A percentile compares a stretch with the other conserved stretches of the same genome.
Conservation (phyloP, 2,113 vertebrate species). For the Phaethornis superciliosus region DNA sequence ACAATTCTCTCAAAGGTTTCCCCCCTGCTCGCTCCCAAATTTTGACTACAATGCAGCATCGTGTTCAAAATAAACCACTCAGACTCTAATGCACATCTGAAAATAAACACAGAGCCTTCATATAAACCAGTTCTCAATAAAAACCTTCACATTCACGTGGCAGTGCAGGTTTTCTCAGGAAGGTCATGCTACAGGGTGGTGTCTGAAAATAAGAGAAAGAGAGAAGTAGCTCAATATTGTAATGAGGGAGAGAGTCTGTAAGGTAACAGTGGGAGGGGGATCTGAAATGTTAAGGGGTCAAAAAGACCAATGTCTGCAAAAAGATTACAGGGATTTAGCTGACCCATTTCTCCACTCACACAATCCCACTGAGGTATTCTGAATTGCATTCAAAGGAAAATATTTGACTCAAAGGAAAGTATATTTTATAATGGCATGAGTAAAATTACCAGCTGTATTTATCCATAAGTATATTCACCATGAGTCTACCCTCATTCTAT, state of each 20-base stretch:
- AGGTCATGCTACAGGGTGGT: constrained; percentile 11
- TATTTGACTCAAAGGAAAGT: not conserved
- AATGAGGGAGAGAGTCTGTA: not conserved
- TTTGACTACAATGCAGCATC: not conserved
- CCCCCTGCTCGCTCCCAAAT: not conserved
- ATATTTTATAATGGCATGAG: not conserved
- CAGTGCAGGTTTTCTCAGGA: not conserved
- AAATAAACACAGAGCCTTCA: not conserved
- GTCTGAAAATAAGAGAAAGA: constrained; percentile 65
- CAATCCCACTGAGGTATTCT: not conserved
- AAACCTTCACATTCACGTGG: not conserved
- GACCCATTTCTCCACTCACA: not conserved
- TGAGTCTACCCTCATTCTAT: not conserved
- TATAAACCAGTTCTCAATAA: not conserved
- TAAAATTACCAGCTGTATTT: not conserved
- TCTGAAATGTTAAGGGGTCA: not conserved
- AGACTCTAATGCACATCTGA: not conserved
- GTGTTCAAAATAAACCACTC: not conserved
- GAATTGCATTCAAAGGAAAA: not conserved
- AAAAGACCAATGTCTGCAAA: not conserved
- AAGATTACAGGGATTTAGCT: not conserved
- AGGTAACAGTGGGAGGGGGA: not conserved
- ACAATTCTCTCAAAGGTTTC: not conserved
- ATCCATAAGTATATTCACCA: not conserved
- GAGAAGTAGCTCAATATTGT: not conserved